These are phyloP conservation scores for Pseudococcus viburni DNA, from an alignment of 2,888 invertebrate genomes.

Conservation along the genomic window DNA sequence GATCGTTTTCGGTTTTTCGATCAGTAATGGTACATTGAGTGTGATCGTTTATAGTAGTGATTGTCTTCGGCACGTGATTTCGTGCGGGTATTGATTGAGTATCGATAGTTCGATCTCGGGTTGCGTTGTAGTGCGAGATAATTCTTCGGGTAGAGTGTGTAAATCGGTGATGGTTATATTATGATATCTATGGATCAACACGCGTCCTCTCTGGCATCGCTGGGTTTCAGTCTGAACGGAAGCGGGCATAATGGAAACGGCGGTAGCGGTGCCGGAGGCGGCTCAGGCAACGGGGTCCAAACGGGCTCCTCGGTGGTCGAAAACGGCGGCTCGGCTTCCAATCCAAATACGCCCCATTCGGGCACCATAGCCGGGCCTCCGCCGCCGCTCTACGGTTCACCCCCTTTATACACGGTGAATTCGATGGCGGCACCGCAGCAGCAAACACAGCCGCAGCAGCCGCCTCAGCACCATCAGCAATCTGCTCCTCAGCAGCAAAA, in stretches of 20 bases:
- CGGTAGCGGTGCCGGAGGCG: constrained; percentile 72
- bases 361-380: constrained; percentile 70
- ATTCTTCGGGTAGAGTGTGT: not conserved
- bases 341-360: constrained; percentile 25
- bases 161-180: constrained; percentile 53
- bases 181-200: constrained; percentile 66
- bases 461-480: constrained; percentile 70
- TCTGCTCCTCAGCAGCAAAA: constrained; percentile 69
- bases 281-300: constrained; percentile 71
- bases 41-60: constrained; percentile 3
- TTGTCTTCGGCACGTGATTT: not conserved
- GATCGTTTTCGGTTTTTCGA: not conserved
- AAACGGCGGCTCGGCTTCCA: constrained; percentile 39
- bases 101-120: not conserved
- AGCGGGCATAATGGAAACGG: constrained; percentile 69
- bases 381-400: constrained; percentile 73
- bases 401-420: constrained; percentile 70
- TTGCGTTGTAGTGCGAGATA: not conserved
- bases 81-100: not conserved
- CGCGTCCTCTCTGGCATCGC: constrained; percentile 64
- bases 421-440: constrained; percentile 65
- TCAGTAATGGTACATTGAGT: not conserved
- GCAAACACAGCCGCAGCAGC: constrained; percentile 52
- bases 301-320: constrained; percentile 55
- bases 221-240: constrained; percentile 61